Base-by-base conservation (phyloP, 37 sponge, comb jelly and placozoan species). In the Aplysina aerophoba region DNA sequence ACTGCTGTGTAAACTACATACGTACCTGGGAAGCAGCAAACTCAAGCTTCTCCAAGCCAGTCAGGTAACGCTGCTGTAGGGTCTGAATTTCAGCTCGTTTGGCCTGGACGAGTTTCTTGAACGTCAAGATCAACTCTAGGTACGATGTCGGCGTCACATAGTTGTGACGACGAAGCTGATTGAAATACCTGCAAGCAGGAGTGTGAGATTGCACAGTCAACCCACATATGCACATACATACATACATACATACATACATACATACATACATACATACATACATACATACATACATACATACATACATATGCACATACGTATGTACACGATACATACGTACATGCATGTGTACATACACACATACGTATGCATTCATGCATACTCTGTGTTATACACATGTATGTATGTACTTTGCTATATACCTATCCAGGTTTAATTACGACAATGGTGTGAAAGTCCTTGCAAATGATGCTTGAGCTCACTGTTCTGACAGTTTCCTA, bases 71-170 rank as follows among this genome's bases (percentile, higher is more conserved):
- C 37, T 87, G 80, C 82, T 92, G 88, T 85, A 89, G 86, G 34
- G 67, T 68, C 84, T 92, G 41, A 12, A 96, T 92, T n/a, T 92
- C 94, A 38, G 88, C 85, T 40, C 90, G 90, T 64, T 96, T 94
- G 40, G 69, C 75, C 16, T 82, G 59, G 27, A 98, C 81, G 24
- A 98, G 86, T 39, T 62, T 86, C 81, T 98, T 98, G 73, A 98
- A 98, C 8, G 97, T 96, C 84, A 96, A 86, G 56, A 98, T 98
- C 28, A 98, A 92, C 82, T 98, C 99, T 54, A 98, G 90, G 68
- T 98, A 98, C 12, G 97, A 96, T 44, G 99, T 98, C 17, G 99
- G 99, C 17, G 99, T 98, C 24, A 95, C 96, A 85, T 98, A 98
- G 90, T 98, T 98, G 78, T 88, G 92, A 66, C 99, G 97, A 57